phyloP scores from a whole-genome alignment of 1,140 invertebrate species.

The Ruditapes philippinarum region DNA sequence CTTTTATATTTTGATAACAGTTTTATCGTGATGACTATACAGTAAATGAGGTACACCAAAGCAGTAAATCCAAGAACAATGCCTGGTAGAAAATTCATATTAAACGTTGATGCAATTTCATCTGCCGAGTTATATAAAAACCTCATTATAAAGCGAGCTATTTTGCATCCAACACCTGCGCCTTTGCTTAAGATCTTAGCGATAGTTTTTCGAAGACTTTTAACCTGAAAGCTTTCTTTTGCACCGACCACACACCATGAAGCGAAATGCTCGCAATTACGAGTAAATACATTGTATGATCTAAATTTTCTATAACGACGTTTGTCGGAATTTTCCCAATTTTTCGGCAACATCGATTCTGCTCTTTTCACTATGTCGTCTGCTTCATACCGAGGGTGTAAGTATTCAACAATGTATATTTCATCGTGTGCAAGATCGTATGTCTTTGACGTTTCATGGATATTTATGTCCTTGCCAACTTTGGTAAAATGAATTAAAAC shows the following conservation, averaged over 20 bases:
- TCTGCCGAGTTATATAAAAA: constrained; percentile 22
- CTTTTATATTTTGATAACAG: neutral
- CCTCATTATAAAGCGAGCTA: neutral
- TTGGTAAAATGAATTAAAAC: constrained; percentile 21
- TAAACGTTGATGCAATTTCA: constrained; percentile 14
- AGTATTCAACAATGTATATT: constrained; percentile 23
- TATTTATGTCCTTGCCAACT: neutral
- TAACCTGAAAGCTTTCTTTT: constrained; percentile 37
- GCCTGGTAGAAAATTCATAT: neutral
- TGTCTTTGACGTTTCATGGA: neutral
- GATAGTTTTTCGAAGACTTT: neutral
- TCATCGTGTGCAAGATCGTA: constrained; percentile 44
- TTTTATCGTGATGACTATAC: neutral
- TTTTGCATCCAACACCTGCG: neutral
- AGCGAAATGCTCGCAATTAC: constrained; percentile 61
- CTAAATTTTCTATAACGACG: neutral
- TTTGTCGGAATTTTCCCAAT: neutral
- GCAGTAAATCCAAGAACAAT: neutral
- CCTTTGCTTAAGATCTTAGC: neutral
- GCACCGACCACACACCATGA: constrained; percentile 48
- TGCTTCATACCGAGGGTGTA: constrained; percentile 1
- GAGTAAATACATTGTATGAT: constrained; percentile 5
- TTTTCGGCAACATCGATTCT: constrained; percentile 6
- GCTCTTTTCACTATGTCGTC: constrained; percentile 35
- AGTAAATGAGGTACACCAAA: neutral